Evolutionary conservation across 2,888 invertebrate genomes (phyloP).

Genomic region (Gnatocerus cornutus): DNA sequence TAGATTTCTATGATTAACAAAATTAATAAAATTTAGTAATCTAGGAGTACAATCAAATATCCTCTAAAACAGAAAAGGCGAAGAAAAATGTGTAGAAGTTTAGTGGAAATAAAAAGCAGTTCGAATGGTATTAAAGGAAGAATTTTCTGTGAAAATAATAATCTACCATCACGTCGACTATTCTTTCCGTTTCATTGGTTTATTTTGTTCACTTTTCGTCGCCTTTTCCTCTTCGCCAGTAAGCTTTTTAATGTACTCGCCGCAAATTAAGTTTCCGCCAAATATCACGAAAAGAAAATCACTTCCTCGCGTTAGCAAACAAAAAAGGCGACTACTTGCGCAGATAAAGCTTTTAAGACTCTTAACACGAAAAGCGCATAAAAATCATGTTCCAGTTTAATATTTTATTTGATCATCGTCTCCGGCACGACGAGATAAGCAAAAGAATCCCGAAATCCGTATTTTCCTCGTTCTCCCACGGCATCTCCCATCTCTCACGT

Average conservation of each 20-base stretch:
- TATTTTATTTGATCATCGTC: slow-evolving; percentile 71
- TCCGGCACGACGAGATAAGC: slow-evolving; percentile 67
- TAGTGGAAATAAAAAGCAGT: too few species aligned
- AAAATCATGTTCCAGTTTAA: slow-evolving; percentile 70
- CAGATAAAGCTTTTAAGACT: slow-evolving; percentile 67
- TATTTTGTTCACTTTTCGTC: too few species aligned
- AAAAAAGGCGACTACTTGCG: slow-evolving; percentile 57
- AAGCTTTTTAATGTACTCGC: slow-evolving; percentile 48
- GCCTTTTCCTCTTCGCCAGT: neutral
- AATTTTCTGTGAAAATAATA: too few species aligned
- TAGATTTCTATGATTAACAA: too few species aligned
- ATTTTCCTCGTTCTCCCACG: slow-evolving; percentile 21
- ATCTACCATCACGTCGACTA: too few species aligned
- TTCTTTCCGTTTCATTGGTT: too few species aligned
- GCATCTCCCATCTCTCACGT: slow-evolving; percentile 38
- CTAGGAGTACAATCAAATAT: too few species aligned
- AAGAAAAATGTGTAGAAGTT: too few species aligned
- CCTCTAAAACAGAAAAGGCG: too few species aligned
- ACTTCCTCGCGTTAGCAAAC: slow-evolving; percentile 57
- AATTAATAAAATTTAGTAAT: too few species aligned
- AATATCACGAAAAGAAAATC: slow-evolving; percentile 53
- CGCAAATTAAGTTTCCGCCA: slow-evolving; percentile 52
- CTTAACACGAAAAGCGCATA: slow-evolving; percentile 70
- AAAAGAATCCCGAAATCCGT: slow-evolving; percentile 62
- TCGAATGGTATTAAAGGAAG: too few species aligned